phyloP scores from a whole-genome alignment of 64 coral and sea anemone species.

The Stylophora pistillata region DNA sequence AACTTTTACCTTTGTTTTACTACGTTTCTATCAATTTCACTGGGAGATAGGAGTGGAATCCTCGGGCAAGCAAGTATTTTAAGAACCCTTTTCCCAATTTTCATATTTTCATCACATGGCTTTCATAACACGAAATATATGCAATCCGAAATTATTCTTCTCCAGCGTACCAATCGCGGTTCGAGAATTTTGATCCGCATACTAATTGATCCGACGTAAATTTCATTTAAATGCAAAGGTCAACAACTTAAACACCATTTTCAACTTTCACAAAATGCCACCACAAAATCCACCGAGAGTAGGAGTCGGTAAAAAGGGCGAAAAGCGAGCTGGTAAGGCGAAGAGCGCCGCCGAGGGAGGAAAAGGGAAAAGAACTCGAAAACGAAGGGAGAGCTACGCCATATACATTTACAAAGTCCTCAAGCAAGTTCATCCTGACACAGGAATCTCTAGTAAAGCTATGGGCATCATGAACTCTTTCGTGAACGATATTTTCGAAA shows the following conservation, averaged over 20 bases:
- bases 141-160: background rate
- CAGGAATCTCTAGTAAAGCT: constrained; percentile 56
- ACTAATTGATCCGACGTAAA: constrained; percentile 27
- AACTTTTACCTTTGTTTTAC: too few species aligned
- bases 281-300: too few species aligned
- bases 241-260: background rate
- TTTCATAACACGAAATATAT: too few species aligned
- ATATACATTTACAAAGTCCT: constrained; percentile 57
- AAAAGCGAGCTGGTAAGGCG: constrained; percentile 23
- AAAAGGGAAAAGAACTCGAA: constrained; percentile 8
- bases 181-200: constrained; percentile 39
- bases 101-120: too few species aligned
- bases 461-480: constrained; percentile 76
- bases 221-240: background rate
- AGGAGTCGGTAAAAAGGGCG: constrained; percentile 38
- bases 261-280: background rate
- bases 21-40: too few species aligned
- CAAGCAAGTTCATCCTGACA: constrained; percentile 56
- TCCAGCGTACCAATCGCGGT: background rate
- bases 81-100: too few species aligned
- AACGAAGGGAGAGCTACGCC: constrained; percentile 53
- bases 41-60: too few species aligned
- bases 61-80: too few species aligned
- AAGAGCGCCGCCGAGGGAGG: background rate
- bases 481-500: constrained; percentile 77